Base-by-base conservation (phyloP, 64 coral and sea anemone genomes). In the Montipora sp. region DNA sequence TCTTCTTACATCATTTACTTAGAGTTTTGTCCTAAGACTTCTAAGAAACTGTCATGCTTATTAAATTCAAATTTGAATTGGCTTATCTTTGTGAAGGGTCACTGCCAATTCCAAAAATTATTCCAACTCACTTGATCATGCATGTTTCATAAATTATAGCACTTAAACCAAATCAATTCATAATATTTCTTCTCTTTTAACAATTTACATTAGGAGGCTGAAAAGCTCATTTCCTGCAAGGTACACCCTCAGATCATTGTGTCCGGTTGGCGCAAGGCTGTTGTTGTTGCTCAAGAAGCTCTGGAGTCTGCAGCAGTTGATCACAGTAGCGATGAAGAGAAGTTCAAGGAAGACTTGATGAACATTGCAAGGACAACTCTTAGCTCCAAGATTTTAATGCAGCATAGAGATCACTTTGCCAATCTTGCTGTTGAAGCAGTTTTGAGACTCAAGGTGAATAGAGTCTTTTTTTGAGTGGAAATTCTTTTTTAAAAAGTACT, bases 361-460 rank as follows among this genome's bases (percentile, higher is more conserved):
- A 99, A 99, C 75, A 99, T 99, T 77, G 98, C 98, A 1, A 95
- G 94, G 68, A 99, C 98, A 57, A 99, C 98, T 13, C 92, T 99
- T 8, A 99, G 98, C 4, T 99, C 98, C n/a, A 99, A 99, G 66
- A 99, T 99, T 80, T 90, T 99, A 80, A 84, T 96, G 7, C 94
- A 96, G 2, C 95, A 99, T 13, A 91, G 92, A 83, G 98, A 99
- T 90, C 92, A 99, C 80, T 99, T 99, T 99, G 92, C 94, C 15
- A 94, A 89, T 78, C 89, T 99, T 68, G 98, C 98, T 90, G 98
- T 99, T 78, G 98, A 96, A 58, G 98, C 98, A 21, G 98, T 99
- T 10, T 76, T 99, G 19, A 84, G 98, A 51, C 77, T 99, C 14
- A 94, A 91, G 90, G 90, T 92, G 14, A 63, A 48, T 74, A 14